A percentile compares a stretch with the other conserved stretches of the same genome.
These are phyloP conservation scores for Notothenia rossii DNA, from an alignment of 2,113 vertebrate species.

Conservation along the genomic window DNA sequence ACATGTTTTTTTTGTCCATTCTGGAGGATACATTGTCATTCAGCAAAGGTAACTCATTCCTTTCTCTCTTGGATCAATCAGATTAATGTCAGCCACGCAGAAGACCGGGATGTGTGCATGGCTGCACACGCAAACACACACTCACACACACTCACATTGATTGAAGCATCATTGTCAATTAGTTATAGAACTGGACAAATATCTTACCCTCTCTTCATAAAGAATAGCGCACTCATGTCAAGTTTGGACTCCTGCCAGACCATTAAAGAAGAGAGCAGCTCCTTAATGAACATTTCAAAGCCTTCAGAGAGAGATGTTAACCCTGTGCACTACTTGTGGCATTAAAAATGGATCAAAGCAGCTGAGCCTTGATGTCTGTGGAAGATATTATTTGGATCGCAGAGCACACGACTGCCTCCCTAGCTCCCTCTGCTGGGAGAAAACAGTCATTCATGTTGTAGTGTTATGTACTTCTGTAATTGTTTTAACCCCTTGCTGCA, in stretches of 20 bases:
- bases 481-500: constrained; percentile 25
- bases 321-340: constrained; percentile 76
- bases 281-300: constrained; percentile 80
- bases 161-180: constrained; percentile 65
- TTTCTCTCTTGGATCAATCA: constrained; percentile 49
- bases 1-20: constrained; percentile 13
- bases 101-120: constrained; percentile 19
- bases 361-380: constrained; percentile 79
- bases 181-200: constrained; percentile 63
- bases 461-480: constrained; percentile 6
- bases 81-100: constrained; percentile 35
- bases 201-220: constrained; percentile 44
- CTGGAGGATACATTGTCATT: constrained; percentile 34
- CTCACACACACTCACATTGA: constrained; percentile 34
- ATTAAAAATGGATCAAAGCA: constrained; percentile 85
- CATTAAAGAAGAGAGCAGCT: constrained; percentile 73
- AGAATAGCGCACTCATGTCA: background rate
- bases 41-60: constrained; percentile 9
- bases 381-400: constrained; percentile 78
- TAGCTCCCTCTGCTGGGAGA: constrained; percentile 74
- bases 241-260: constrained; percentile 46
- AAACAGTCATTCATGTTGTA: background rate
- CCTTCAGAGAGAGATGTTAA: constrained; percentile 81
- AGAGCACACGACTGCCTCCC: constrained; percentile 28
- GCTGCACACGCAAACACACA: constrained; percentile 20